Conservation (phyloP, 2,797 vertebrate species). For the Cyclopterus lumpus region DNA sequence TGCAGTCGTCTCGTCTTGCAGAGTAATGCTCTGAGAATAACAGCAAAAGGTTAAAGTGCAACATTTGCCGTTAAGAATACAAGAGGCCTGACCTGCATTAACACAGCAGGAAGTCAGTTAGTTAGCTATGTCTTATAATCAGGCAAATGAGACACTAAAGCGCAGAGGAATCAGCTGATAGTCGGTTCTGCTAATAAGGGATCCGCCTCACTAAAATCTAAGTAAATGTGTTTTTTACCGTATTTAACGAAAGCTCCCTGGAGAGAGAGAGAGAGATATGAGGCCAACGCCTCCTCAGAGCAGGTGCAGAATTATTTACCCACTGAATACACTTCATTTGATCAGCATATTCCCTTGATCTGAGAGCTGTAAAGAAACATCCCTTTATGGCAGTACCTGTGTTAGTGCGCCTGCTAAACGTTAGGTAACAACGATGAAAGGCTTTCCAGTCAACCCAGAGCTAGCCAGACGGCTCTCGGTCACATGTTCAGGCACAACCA, state of each 20-base stretch:
- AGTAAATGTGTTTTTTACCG: constrained; percentile 27
- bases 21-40: constrained; percentile 60
- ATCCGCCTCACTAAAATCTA: constrained; percentile 8
- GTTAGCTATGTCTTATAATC: background rate
- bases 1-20: constrained; percentile 54
- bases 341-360: constrained; percentile 51
- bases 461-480: constrained; percentile 42
- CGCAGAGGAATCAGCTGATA: constrained; percentile 6
- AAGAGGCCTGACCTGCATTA: background rate
- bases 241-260: constrained; percentile 48
- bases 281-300: constrained; percentile 31
- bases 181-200: constrained; percentile 7
- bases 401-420: constrained; percentile 23
- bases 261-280: constrained; percentile 30
- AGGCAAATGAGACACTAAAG: background rate
- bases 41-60: constrained; percentile 61
- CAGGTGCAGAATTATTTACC: constrained; percentile 66
- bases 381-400: constrained; percentile 31
- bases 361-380: constrained; percentile 34
- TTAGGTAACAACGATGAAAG: constrained; percentile 55
- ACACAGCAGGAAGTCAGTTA: background rate
- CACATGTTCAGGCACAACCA: constrained; percentile 74
- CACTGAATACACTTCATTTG: constrained; percentile 39
- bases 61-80: constrained; percentile 36
- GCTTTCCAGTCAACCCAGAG: constrained; percentile 60